phyloP scores from a whole-genome alignment of 2,888 invertebrate species.

The Lepas anatifera region DNA sequence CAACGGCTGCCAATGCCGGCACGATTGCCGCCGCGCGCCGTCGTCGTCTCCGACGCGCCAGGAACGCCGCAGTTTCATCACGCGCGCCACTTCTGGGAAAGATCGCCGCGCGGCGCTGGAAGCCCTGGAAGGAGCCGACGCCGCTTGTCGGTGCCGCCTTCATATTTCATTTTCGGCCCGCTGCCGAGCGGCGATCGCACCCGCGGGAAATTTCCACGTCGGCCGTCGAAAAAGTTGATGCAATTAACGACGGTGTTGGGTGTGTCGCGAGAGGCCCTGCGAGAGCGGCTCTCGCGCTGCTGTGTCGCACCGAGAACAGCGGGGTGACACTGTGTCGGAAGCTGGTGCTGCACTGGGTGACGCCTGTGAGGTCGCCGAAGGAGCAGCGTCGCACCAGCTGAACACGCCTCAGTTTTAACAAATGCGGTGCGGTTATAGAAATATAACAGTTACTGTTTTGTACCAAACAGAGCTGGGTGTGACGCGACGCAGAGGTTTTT shows the following conservation, averaged over 20 bases:
- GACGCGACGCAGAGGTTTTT: no score
- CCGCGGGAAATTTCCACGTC: not conserved
- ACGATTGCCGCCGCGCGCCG: not conserved
- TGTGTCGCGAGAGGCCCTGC: no score
- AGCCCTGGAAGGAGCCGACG: not conserved
- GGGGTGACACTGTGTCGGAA: no score
- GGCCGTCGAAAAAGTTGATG: slow-evolving; percentile 9
- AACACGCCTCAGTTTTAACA: no score
- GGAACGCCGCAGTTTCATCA: not conserved
- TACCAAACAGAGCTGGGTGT: no score
- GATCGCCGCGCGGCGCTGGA: not conserved
- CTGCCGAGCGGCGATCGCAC: not conserved
- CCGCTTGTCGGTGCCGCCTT: slow-evolving; percentile 5
- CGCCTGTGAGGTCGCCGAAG: no score
- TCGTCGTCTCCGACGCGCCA: not conserved
- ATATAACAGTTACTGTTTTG: no score
- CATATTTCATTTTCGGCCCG: slow-evolving; percentile 4
- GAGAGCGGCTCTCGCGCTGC: no score
- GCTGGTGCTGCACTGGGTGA: no score
- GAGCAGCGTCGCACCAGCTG: no score
- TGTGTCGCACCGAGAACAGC: no score
- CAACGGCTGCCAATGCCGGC: not conserved
- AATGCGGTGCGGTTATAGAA: no score
- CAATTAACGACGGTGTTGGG: not conserved
- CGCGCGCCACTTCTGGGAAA: not conserved